Base-by-base conservation (phyloP, 2,113 vertebrate species). In the Jacana jacana region DNA sequence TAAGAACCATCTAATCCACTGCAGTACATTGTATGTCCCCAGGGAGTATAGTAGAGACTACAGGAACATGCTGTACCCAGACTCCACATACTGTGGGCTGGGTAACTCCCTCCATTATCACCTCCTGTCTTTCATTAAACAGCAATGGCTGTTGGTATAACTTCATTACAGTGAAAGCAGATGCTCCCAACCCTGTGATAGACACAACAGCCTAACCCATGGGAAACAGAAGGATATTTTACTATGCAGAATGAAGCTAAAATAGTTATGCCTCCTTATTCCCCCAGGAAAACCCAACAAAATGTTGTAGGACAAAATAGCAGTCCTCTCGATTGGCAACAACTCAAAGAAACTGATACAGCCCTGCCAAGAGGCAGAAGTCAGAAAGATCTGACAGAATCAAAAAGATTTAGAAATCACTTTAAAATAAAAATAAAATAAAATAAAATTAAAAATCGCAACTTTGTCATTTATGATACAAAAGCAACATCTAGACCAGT, bases 191-290 rank as follows among this genome's bases (percentile, higher is more conserved):
- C 5, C 6, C 15, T 31, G 8, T 61, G 40, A 20, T 4, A 42
- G 11, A 28, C 31, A 48, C 12, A 42, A 30, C 10, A 46, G 55
- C 57, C 8, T 51, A 72, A 27, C 19, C 33, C 33, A 16, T 0
- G 4, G 14, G 30, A 83, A 86, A 35, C 2, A 33, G 13, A 61
- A 82, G 31, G 7, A 18, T 39, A 8, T 5, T 55, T 17, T 28
- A 31, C 16, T 52, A 17, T 17, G 13, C 52, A 54, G 39, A 72
- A 46, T 8, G 20, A 40, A 86, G 51, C 15, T 9, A 15, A 61
- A 72, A 33, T 1, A 35, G 11, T 19, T 39, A 7, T 4, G 4
- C 1, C 8, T 5, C 31, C 14, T 63, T 20, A 23, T 4, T 4
- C 23, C 48, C 15, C 11, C 16, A 7, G 9, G 25, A 9, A 61